These are phyloP conservation scores for Sigmodon hispidus DNA, from an alignment of 2,113 vertebrate species.

Conservation along the genomic window DNA sequence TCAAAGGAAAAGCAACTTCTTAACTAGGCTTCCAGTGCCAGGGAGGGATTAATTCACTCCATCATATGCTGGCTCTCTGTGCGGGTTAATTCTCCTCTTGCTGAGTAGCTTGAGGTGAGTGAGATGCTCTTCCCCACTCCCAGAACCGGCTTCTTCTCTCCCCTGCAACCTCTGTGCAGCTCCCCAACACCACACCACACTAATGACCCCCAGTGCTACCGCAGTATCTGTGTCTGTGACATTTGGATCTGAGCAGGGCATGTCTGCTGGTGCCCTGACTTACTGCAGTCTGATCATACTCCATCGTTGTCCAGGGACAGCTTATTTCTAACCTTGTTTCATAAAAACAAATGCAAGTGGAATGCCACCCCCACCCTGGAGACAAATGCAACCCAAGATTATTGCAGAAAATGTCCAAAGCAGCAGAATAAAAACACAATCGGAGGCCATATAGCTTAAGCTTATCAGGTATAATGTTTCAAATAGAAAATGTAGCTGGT, in stretches of 20 bases:
- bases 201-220: background rate
- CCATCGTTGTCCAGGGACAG: background rate
- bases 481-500: background rate
- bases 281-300: background rate
- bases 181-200: background rate
- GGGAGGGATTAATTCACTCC: slow-evolving; percentile 23
- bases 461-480: background rate
- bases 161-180: background rate
- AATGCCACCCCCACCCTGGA: background rate
- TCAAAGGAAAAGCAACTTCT: slow-evolving; percentile 62
- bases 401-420: slow-evolving; percentile 30
- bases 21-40: slow-evolving; percentile 1
- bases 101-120: slow-evolving; percentile 58
- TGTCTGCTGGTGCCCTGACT: background rate
- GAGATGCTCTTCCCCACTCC: slow-evolving; percentile 39
- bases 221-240: background rate
- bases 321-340: background rate
- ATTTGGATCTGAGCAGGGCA: background rate
- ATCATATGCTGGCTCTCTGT: background rate
- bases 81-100: slow-evolving; percentile 49
- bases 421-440: background rate
- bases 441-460: background rate
- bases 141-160: slow-evolving; percentile 34
- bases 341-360: slow-evolving; percentile 12
- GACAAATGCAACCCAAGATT: background rate